phyloP scores from a whole-genome alignment of 2,888 invertebrate genomes.

The Stomorhina lunata region DNA sequence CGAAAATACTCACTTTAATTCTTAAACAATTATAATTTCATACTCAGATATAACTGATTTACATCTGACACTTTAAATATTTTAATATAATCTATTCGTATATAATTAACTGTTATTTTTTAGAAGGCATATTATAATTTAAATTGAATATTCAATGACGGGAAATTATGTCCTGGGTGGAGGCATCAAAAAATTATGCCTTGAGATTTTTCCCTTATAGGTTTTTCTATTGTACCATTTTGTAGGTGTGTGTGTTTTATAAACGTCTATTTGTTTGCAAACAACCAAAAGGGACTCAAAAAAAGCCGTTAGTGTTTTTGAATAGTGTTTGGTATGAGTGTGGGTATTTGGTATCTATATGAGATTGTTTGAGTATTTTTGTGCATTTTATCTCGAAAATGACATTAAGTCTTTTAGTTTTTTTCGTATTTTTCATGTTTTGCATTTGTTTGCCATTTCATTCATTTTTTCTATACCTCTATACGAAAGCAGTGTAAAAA shows the following conservation, averaged over 20 bases:
- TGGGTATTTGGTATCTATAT: neutral
- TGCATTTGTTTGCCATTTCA: conserved; percentile 50
- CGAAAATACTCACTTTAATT: too few species aligned
- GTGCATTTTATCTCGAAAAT: conserved; percentile 58
- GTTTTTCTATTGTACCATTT: too few species aligned
- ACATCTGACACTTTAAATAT: too few species aligned
- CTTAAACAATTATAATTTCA: too few species aligned
- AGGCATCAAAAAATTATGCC: too few species aligned
- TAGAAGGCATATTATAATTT: too few species aligned
- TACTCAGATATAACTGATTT: too few species aligned
- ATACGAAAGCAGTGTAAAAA: neutral
- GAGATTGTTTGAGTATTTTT: neutral
- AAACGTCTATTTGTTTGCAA: neutral
- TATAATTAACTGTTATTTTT: too few species aligned
- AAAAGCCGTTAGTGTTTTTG: neutral
- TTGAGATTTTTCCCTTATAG: too few species aligned
- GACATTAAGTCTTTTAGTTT: conserved; percentile 50
- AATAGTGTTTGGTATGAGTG: neutral
- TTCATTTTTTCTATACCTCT: neutral
- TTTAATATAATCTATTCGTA: too few species aligned
- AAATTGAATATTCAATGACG: too few species aligned
- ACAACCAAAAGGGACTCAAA: neutral
- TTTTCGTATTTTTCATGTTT: conserved; percentile 14
- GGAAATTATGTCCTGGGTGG: too few species aligned
- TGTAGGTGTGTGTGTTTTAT: neutral